Evolutionary conservation across 2,888 invertebrate genomes (phyloP), one percentile per base, ranked within the genome.

Genomic region (Cephus nigrinus): DNA sequence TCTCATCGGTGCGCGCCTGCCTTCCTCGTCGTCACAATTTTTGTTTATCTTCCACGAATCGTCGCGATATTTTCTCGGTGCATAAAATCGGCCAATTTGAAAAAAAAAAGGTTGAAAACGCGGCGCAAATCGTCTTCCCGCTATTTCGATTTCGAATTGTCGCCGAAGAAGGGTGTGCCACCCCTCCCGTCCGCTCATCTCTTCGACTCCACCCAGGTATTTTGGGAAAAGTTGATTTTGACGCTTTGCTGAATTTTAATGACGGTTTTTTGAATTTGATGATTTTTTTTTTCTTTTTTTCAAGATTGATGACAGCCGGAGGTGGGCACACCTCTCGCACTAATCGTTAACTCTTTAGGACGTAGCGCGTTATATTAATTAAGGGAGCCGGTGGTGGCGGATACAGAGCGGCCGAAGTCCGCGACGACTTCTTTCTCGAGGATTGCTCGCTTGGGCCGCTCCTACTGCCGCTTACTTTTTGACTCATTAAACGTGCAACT

Each of bases 1-100:
- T 84, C 78, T 82, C 77, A 80, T 84, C 74, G 78, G 78, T 78
- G 4, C 77, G 79, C 84, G 75, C 74, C 78, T 73, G 73, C 76
- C 69, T 69, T 40, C 72, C 73, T 76, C 35, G 78, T 55, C 40
- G 40, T 55, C 40, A 55, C 40, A 55, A 55, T 55, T 55, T 55
- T 55, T 5, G 23, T 55, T 55, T 55, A 55, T 23, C 40, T 55
- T 55, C 40, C 40, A 55, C 40, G 40, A 55, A 55, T 55, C 40
- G 40, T 55, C 40, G 23, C 40, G 40, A 55, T 23, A 23, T 55
- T 55, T 55, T 55, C 2, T 55, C 40, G 40, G 40, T 55, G 23
- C 40, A 23, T 55, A 23, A 55, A 55, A 23, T 55, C 40, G 5
- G 40, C 40, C 40, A 55, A 15, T 55, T 55, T 55, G 35, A 35